Evolutionary conservation across 2,113 vertebrate genomes (phyloP).

Genomic region (Coptodon rendalli): DNA sequence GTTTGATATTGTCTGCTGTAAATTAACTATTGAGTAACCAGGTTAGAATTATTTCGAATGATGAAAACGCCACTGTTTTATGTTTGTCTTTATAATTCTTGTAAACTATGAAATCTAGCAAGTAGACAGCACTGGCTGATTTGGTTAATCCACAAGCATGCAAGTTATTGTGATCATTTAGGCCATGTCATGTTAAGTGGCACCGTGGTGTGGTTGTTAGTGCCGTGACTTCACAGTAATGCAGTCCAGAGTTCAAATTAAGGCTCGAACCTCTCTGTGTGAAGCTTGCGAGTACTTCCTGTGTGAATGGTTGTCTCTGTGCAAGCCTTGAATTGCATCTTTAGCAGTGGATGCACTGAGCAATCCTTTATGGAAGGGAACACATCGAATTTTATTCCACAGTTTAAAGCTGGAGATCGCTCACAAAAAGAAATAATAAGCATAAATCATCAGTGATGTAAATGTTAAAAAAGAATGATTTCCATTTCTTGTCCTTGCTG

Average conservation of each 20-base stretch:
- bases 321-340: background rate
- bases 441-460: background rate
- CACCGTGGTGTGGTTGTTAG: background rate
- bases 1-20: background rate
- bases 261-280: accelerated
- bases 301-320: background rate
- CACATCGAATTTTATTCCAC: background rate
- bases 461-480: background rate
- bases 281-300: background rate
- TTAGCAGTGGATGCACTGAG: background rate
- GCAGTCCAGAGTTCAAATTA: background rate
- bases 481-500: background rate
- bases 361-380: background rate
- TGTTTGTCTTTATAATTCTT: background rate
- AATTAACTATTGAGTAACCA: background rate
- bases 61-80: background rate
- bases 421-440: background rate
- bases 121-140: background rate
- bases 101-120: background rate
- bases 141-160: background rate
- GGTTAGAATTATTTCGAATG: background rate
- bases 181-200: background rate
- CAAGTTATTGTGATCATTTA: background rate
- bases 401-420: background rate
- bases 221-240: background rate